Percentiles rank a stretch among this genome's conserved stretches.
phyloP scores from a whole-genome alignment of 2,888 invertebrate genomes.

The Cantharis flavilabris region DNA sequence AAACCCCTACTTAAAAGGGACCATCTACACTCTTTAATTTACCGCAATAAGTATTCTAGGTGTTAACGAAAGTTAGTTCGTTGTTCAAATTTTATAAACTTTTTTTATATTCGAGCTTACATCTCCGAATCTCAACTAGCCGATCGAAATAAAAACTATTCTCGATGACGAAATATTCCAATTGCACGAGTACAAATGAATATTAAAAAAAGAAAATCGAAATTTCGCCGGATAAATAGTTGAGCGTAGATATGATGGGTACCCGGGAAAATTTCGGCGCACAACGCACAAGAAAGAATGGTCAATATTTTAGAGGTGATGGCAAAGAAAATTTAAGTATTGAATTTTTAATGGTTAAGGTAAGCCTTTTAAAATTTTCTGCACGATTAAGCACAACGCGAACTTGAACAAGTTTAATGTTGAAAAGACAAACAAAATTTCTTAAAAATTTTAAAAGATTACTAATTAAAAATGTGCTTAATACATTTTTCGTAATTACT shows the following conservation, averaged over 20 bases:
- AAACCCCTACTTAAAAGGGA: not conserved
- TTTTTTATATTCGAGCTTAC: not conserved
- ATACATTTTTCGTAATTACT: slow-evolving; percentile 35
- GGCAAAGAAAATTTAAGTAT: not conserved
- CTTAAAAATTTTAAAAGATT: not conserved
- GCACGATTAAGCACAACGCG: not conserved
- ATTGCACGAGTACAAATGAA: too few relatives aligned
- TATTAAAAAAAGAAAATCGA: too few relatives aligned
- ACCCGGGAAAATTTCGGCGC: not conserved
- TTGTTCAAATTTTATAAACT: not conserved
- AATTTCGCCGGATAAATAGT: not conserved
- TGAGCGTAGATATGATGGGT: not conserved
- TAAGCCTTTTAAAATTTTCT: not conserved
- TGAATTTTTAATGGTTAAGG: not conserved
- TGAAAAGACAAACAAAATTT: not conserved
- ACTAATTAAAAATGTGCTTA: slow-evolving; percentile 22
- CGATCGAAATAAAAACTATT: not conserved
- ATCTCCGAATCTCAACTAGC: too few relatives aligned
- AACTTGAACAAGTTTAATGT: not conserved
- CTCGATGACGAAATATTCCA: not conserved
- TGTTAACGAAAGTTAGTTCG: too few relatives aligned
- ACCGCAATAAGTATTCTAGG: not conserved
- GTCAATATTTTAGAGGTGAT: not conserved
- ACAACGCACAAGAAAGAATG: not conserved
- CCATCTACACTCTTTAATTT: not conserved